Conservation (phyloP, 2,888 invertebrate species). For the Asteroscopus sphinx region DNA sequence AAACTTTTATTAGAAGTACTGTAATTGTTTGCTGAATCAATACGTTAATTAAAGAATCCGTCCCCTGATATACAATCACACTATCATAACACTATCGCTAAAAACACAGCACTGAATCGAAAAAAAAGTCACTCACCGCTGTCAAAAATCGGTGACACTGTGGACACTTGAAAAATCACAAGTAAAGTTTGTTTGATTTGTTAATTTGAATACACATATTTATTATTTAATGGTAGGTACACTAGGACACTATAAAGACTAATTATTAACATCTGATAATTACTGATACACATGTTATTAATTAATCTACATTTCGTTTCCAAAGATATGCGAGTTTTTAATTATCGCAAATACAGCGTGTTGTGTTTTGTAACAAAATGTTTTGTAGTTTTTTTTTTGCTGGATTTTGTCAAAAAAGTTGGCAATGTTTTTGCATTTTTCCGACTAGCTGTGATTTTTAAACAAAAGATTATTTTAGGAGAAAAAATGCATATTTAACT, state of each 20-base stretch:
- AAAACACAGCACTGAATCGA: background rate
- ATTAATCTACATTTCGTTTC: slow-evolving; percentile 40
- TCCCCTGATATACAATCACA: too few relatives aligned
- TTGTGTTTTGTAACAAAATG: too few relatives aligned
- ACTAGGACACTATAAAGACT: slow-evolving; percentile 7
- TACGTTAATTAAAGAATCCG: too few relatives aligned
- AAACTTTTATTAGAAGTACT: too few relatives aligned
- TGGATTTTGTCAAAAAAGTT: too few relatives aligned
- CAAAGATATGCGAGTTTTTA: slow-evolving; percentile 29
- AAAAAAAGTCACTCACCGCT: slow-evolving; percentile 10
- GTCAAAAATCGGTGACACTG: background rate
- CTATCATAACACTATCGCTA: background rate
- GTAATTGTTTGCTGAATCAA: too few relatives aligned
- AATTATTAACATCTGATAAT: slow-evolving; percentile 44
- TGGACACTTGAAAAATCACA: slow-evolving; percentile 16
- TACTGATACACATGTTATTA: slow-evolving; percentile 43
- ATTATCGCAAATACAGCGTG: slow-evolving; percentile 31
- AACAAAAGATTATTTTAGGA: too few relatives aligned
- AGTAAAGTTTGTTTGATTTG: background rate
- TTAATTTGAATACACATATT: slow-evolving; percentile 10
- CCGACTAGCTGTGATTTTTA: too few relatives aligned
- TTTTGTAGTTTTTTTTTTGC: too few relatives aligned
- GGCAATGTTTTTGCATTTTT: too few relatives aligned
- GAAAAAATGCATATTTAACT: too few relatives aligned
- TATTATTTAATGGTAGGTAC: slow-evolving; percentile 8